Percentiles rank a stretch among this genome's conserved stretches.
These are phyloP conservation scores for Prietella phreatophila DNA, from an alignment of 2,113 vertebrate genomes.

Conservation along the genomic window DNA sequence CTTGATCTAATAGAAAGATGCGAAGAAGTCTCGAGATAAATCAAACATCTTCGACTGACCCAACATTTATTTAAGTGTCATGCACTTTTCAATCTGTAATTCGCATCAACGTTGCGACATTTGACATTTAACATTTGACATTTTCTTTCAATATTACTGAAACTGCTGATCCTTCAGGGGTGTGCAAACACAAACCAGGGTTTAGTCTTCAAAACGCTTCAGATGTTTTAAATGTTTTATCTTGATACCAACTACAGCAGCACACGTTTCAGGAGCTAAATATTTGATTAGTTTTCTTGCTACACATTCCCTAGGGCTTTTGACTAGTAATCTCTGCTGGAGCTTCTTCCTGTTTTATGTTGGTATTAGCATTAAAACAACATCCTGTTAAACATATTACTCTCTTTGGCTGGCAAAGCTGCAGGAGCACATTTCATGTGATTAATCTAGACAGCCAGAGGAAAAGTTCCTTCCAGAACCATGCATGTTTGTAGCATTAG, in stretches of 20 bases:
- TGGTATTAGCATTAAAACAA: slow-evolving; percentile 39
- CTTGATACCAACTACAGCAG: slow-evolving; percentile 2
- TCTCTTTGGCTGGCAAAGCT: slow-evolving; percentile 43
- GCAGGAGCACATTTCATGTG: slow-evolving; percentile 46
- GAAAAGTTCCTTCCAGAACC: slow-evolving; percentile 38
- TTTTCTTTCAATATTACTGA: neutral
- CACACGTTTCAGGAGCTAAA: neutral
- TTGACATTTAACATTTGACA: no score
- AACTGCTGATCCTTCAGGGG: neutral
- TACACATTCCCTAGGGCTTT: neutral
- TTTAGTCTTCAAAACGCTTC: neutral
- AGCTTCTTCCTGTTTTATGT: slow-evolving; percentile 35
- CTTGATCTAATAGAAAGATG: neutral
- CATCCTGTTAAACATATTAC: slow-evolving; percentile 55
- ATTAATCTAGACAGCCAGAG: slow-evolving; percentile 49
- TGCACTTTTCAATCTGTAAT: neutral
- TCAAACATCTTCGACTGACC: neutral
- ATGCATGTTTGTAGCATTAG: slow-evolving; percentile 50
- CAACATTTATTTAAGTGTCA: neutral
- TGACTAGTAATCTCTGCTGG: slow-evolving; percentile 5
- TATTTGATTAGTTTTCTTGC: slow-evolving; percentile 9
- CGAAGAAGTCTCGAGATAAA: neutral
- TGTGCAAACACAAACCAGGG: neutral
- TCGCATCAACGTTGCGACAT: neutral
- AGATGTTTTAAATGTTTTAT: neutral